Base-by-base conservation (phyloP, 2,888 invertebrate genomes). In the Zootermopsis nevadensis region DNA sequence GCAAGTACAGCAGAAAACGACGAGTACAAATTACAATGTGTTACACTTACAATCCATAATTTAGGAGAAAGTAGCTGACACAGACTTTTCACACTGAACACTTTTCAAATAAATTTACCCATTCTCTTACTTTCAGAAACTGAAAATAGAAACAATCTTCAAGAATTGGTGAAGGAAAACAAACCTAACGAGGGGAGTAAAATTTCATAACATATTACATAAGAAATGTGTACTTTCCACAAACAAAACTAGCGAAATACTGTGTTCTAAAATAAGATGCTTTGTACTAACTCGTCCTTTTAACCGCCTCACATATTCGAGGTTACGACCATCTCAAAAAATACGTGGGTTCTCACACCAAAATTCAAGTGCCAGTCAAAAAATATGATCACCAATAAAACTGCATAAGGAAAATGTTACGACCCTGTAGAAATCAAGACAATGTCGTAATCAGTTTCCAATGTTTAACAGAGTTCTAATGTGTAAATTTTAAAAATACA, bases 391-490 rank as follows among this genome's bases (percentile, higher is more conserved):
- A 3, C 15, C 3, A 60, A n/a, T 60, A 60, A 60, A 60, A 60
- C n/a, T 60, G 60, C 27, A 27, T 12, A 60, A 60, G 27, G 27
- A 10, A 60, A 60, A 60, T 27, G 6, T 60, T 27, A 60, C 60
- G 1, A 27, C 7, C 27, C 60, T 60, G n/a, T 27, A n/a, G n/a
- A 60, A 53, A 60, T 8, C 27, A 22, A 69, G 33, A 69, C 69
- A 33, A 10, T 69, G 27, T 15, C 33, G 33, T 27, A 66, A 66
- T 10, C 19, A 48, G 48, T 48, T 48, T 19, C 48, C 19, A 19
- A 69, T 69, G 69, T 30, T 33, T 69, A 69, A 69, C 69, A 69
- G 33, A 69, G 30, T 30, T 69, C 30, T 69, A 69, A 6, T 69
- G 31, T 10, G 27, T n/a, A 66, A 48, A 19, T 66, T 66, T 66